Base-by-base conservation (phyloP, 2,888 invertebrate species). In the Idaea straminata region DNA sequence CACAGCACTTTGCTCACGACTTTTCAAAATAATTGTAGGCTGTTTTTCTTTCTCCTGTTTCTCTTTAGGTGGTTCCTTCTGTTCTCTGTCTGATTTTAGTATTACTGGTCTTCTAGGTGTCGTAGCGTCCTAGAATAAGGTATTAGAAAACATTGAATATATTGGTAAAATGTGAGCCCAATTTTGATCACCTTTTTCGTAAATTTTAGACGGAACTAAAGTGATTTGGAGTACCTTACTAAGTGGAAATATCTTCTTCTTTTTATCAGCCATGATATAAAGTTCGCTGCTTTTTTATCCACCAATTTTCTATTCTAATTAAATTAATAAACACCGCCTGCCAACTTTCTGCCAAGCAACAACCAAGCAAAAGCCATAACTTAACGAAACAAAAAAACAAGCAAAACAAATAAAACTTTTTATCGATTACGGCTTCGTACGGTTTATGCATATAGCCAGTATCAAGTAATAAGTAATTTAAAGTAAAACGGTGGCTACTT, bases 21-120 rank as follows among this genome's bases (percentile, higher is more conserved):
- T 94, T 85, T 95, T 95, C 25, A 96, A 84, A 74, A 96, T 94
- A 74, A 96, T 95, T 15, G 96, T 95, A 2, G 96, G 96, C 72
- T 94, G 95, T 69, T 87, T 93, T 66, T 93, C 93, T 74, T 91
- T 93, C 62, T 90, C 90, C 59, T 71, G 79, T 70, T 89, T 91
- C 3, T 91, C 90, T 77, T 89, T 91, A 6, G 62, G 59, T 62
- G 75, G 82, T 47, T 93, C 91, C 76, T 90, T 88, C 2, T 77
- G 66, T 59, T 93, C 93, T 35, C 93, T 83, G 64, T 93, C 93
- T 10, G 91, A 92, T 74, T 93, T 93, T n/a, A 92, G 77, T 69
- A 93, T 93, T 10, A 93, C 82, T 16, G 93, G 92, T 59, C 92
- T 80, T 58, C 86, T 84, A 3, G 88, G 83, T 15, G 83, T 76